phyloP scores from a whole-genome alignment of 2,113 vertebrate genomes.

The Cyprinodon variegatus region DNA sequence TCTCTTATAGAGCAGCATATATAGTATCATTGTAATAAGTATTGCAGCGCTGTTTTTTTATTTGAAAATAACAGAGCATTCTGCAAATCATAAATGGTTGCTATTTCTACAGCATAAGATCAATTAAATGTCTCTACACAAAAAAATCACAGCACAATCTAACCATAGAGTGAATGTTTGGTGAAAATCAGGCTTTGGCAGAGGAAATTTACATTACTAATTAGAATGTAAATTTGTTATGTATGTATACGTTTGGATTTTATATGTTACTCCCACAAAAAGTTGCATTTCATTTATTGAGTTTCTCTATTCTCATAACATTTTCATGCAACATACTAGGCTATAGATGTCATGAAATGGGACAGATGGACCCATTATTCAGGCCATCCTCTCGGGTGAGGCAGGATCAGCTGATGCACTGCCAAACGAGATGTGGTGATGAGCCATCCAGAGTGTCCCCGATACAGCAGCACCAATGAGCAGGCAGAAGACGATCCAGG shows the following conservation, averaged over 20 bases:
- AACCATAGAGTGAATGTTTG: background rate
- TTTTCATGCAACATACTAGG: no score
- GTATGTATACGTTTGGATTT: background rate
- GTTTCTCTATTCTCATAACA: no score
- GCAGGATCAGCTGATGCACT: no score
- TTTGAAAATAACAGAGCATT: constrained; percentile 5
- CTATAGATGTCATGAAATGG: no score
- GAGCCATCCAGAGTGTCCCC: no score
- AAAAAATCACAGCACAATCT: background rate
- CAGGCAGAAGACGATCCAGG: no score
- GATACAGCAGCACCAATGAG: no score
- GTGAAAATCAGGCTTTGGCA: background rate
- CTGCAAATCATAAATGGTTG: constrained; percentile 11
- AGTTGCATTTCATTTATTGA: background rate
- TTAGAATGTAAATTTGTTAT: background rate
- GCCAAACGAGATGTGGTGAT: no score
- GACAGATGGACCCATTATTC: no score
- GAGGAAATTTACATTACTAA: background rate
- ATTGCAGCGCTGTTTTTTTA: background rate
- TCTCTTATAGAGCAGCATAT: constrained; percentile 15
- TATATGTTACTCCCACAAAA: background rate
- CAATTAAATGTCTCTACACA: background rate
- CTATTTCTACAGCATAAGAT: background rate
- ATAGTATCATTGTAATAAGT: background rate
- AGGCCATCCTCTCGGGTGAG: no score